Conservation (phyloP, 2,113 vertebrate species). For the Vulpes lagopus region DNA sequence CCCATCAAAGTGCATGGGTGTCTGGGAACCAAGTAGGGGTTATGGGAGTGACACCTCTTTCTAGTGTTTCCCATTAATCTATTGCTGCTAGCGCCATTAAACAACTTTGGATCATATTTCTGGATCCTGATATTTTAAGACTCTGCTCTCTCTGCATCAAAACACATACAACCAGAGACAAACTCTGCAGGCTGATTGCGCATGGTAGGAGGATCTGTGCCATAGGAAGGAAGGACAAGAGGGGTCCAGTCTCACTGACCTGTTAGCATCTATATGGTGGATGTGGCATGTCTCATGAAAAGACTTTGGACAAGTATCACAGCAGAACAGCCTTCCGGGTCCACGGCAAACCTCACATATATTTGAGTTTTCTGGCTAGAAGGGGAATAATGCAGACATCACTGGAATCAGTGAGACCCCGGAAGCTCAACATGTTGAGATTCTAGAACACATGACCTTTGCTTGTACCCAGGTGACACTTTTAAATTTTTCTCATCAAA, state of each 20-base stretch:
- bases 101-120: background rate
- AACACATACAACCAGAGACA: background rate
- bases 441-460: background rate
- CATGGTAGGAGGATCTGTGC: background rate
- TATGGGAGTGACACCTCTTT: background rate
- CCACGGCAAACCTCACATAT: constrained; percentile 89
- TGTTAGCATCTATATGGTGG: constrained; percentile 85
- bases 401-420: background rate
- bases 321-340: constrained; percentile 91
- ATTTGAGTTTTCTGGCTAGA: constrained; percentile 89
- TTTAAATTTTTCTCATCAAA: background rate
- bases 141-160: background rate
- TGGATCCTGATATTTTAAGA: background rate
- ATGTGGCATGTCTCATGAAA: constrained; percentile 93
- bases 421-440: background rate
- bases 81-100: background rate
- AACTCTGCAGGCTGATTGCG: background rate
- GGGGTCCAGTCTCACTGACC: constrained; percentile 16
- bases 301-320: constrained; percentile 92
- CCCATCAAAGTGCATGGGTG: background rate
- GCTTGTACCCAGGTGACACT: background rate
- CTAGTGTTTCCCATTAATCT: background rate
- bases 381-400: background rate
- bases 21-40: background rate
- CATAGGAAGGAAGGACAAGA: background rate